A percentile compares a stretch with the other conserved stretches of the same genome.
phyloP scores from a whole-genome alignment of 2,113 vertebrate species.

The Hepsetus odoe region DNA sequence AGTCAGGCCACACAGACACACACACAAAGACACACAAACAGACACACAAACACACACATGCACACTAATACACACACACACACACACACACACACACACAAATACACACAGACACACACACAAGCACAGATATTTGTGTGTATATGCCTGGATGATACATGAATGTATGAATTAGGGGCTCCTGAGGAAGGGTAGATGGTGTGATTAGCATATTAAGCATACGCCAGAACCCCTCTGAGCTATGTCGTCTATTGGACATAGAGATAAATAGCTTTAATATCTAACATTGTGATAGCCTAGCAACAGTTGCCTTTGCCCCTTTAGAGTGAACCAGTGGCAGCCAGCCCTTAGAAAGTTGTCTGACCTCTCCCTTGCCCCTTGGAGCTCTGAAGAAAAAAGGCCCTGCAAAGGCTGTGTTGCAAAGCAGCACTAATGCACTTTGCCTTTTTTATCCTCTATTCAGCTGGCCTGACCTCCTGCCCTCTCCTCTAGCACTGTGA shows the following conservation, averaged over 20 bases:
- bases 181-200: constrained; percentile 50
- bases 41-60: constrained; percentile 29
- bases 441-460: constrained; percentile 63
- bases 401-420: constrained; percentile 58
- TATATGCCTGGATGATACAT: constrained; percentile 31
- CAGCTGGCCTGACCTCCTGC: constrained; percentile 66
- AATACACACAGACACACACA: constrained; percentile 27
- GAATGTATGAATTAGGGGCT: constrained; percentile 53
- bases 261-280: constrained; percentile 76
- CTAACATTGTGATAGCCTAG: constrained; percentile 58
- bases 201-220: constrained; percentile 72
- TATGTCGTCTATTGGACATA: constrained; percentile 60
- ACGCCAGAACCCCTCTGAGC: constrained; percentile 64
- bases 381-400: constrained; percentile 61
- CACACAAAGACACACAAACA: no score
- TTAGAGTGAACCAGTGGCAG: constrained; percentile 56
- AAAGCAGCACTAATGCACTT: constrained; percentile 70
- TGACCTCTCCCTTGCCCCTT: constrained; percentile 50
- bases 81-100: constrained; percentile 30
- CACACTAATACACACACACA: constrained; percentile 26
- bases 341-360: constrained; percentile 64
- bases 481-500: constrained; percentile 62
- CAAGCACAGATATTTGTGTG: constrained; percentile 46
- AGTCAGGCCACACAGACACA: constrained; percentile 19
- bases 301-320: constrained; percentile 73